Conservation (phyloP, 2,888 invertebrate genomes). For the Eupithecia insigniata region DNA sequence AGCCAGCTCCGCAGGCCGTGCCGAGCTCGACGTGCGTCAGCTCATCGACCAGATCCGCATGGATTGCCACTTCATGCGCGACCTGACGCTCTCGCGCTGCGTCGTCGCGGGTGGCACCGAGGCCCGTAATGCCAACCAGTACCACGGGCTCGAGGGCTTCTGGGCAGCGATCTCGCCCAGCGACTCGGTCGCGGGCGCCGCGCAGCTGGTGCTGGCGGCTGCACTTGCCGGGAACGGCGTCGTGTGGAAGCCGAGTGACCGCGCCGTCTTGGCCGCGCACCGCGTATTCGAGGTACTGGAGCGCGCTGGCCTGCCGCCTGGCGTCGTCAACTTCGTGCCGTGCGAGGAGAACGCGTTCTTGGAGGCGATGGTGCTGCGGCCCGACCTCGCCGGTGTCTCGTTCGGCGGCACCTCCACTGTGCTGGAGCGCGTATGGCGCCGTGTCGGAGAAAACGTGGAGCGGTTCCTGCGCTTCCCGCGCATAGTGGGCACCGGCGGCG, state of each 20-base stretch:
- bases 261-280: conserved; percentile 95
- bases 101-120: conserved; percentile 87
- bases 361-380: conserved; percentile 86
- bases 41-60: conserved; percentile 97
- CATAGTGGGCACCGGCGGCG: conserved; percentile 97
- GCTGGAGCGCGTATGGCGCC: conserved; percentile 89
- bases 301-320: conserved; percentile 92
- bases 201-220: conserved; percentile 96
- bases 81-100: conserved; percentile 87
- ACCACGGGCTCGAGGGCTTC: conserved; percentile 98
- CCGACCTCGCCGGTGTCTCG: conserved; percentile 96
- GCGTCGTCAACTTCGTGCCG: conserved; percentile 98
- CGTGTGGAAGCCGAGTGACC: conserved; percentile 98
- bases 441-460: conserved; percentile 93
- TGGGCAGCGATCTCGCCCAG: conserved; percentile 99
- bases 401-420: conserved; percentile 96
- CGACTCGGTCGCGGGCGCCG: conserved; percentile 99
- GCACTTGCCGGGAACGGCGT: conserved; percentile 96
- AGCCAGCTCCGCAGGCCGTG: conserved; percentile 96
- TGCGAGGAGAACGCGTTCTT: conserved; percentile 96
- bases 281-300: conserved; percentile 92
- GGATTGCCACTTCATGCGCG: conserved; percentile 70
- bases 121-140: conserved; percentile 91
- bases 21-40: conserved; percentile 97
- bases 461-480: conserved; percentile 95